These are phyloP conservation scores for Dipodomys stephensi DNA, from an alignment of 2,113 vertebrate genomes.

Conservation along the genomic window DNA sequence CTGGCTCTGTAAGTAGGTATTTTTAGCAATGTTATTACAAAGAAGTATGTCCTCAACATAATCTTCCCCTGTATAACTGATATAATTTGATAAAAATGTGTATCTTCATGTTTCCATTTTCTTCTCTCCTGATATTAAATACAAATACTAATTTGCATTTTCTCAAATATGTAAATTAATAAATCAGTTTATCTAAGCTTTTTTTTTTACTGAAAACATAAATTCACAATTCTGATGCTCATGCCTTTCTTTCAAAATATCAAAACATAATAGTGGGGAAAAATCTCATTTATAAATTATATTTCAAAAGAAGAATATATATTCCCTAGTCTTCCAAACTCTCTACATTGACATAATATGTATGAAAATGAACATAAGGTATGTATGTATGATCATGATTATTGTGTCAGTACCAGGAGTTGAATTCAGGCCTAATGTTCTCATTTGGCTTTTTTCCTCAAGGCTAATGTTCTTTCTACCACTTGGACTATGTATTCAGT, in stretches of 20 bases:
- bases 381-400: not conserved
- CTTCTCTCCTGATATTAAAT: not conserved
- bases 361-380: constrained; percentile 31
- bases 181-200: not conserved
- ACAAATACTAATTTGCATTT: not conserved
- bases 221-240: not conserved
- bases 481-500: too few relatives aligned
- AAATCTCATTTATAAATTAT: constrained; percentile 22
- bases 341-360: constrained; percentile 4
- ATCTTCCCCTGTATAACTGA: not conserved
- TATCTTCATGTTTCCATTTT: constrained; percentile 15
- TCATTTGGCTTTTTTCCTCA: too few relatives aligned
- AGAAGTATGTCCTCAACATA: not conserved
- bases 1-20: not conserved
- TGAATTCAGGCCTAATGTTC: too few relatives aligned
- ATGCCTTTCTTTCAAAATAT: constrained; percentile 17
- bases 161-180: constrained; percentile 20
- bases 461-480: too few relatives aligned
- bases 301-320: not conserved
- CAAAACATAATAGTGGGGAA: constrained; percentile 8
- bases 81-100: not conserved
- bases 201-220: constrained; percentile 4
- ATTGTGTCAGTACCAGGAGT: too few relatives aligned
- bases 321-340: not conserved
- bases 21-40: constrained; percentile 4